These are phyloP conservation scores for Pimephales promelas DNA, from an alignment of 2,113 vertebrate species.

Conservation along the genomic window DNA sequence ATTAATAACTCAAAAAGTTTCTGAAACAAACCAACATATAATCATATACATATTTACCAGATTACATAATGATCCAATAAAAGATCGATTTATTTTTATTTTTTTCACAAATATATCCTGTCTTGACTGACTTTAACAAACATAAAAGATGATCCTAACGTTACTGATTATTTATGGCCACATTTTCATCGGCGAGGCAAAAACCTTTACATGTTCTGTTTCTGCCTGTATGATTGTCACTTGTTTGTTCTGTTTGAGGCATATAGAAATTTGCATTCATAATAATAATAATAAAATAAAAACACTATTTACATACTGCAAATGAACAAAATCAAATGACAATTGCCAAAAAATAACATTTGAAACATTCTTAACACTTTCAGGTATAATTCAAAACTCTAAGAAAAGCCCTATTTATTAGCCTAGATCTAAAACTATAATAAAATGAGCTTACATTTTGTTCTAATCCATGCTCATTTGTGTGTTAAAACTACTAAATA, in stretches of 20 bases:
- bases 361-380: slow-evolving; percentile 2
- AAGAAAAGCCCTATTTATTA: slow-evolving; percentile 18
- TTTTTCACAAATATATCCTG: neutral
- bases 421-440: neutral
- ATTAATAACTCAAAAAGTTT: neutral
- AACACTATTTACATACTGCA: slow-evolving; percentile 9
- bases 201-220: neutral
- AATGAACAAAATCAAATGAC: neutral
- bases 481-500: slow-evolving; percentile 13
- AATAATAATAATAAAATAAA: neutral
- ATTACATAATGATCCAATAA: neutral
- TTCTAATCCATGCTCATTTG: neutral
- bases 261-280: slow-evolving; percentile 28
- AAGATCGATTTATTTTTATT: neutral
- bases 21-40: neutral
- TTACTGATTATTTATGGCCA: neutral
- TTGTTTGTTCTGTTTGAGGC: slow-evolving; percentile 32
- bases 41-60: neutral
- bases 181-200: neutral
- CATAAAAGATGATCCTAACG: neutral
- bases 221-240: slow-evolving; percentile 31
- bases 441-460: neutral
- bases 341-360: neutral
- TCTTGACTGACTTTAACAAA: neutral
- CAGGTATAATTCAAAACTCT: neutral